phyloP scores from a whole-genome alignment of 2,888 invertebrate species.

The Ormyrus pomaceus region DNA sequence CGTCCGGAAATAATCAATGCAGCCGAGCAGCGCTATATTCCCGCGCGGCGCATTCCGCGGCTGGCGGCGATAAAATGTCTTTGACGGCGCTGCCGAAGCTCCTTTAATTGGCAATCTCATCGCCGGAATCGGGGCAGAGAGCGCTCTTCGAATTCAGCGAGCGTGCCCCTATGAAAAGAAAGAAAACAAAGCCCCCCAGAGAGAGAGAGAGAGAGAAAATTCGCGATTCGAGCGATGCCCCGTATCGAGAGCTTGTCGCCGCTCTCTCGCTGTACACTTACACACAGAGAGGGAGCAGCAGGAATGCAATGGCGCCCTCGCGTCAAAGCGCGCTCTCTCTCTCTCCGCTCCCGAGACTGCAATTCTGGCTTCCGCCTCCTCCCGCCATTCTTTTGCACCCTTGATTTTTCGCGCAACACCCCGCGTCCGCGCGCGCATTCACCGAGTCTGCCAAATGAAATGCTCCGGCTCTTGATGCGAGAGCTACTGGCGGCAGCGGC shows the following conservation, averaged over 20 bases:
- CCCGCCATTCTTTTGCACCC: background rate
- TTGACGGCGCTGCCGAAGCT: too few relatives aligned
- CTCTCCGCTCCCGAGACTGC: constrained; percentile 7
- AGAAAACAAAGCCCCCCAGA: background rate
- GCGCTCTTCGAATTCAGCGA: background rate
- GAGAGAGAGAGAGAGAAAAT: background rate
- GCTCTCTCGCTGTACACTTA: background rate
- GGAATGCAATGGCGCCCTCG: background rate
- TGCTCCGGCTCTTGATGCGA: background rate
- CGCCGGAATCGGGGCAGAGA: too few relatives aligned
- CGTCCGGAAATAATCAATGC: too few relatives aligned
- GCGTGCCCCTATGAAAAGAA: background rate
- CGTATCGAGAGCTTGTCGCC: constrained; percentile 19
- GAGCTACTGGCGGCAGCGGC: background rate
- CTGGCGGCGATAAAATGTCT: too few relatives aligned
- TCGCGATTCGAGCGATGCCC: constrained; percentile 22
- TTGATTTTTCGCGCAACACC: constrained; percentile 38
- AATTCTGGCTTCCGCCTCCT: constrained; percentile 16
- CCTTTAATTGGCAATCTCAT: too few relatives aligned
- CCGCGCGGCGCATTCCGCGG: too few relatives aligned
- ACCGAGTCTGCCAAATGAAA: constrained; percentile 9
- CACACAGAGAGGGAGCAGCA: background rate
- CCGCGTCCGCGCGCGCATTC: constrained; percentile 23
- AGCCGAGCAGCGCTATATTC: too few relatives aligned
- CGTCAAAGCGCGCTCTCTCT: constrained; percentile 14